Evolutionary conservation across 1,140 invertebrate genomes (phyloP), one percentile per base, ranked within the genome.

Genomic region (Diabrotica undecimpunctata): DNA sequence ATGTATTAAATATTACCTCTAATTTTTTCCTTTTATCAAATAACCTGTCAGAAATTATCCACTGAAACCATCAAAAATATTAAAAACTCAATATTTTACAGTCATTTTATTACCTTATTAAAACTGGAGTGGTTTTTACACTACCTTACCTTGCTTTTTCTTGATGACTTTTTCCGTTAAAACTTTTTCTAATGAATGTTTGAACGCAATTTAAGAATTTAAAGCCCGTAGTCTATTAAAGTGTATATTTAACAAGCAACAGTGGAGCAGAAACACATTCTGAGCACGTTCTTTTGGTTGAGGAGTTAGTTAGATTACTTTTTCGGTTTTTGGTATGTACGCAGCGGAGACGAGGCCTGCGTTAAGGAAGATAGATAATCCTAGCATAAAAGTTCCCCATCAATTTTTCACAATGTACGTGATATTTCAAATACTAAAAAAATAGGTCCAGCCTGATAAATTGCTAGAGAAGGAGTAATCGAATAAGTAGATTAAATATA

Each of bases 321-420:
- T 46, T 46, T 46, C 41, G 41, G 41, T 46, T 46, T 46, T 46
- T n/a, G 8, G 41, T 46, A 46, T 46, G 41, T 46, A 46, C 41
- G 41, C 8, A 46, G 41, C 41, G 41, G 41, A 46, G 41, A 46
- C 41, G 41, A 46, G 41, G 41, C 41, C 5, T 46, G 41, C 41
- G 41, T 46, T 46, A 46, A 46, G n/a, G 41, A 46, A 46, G 41
- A 46, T 46, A 46, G 41, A 46, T 46, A 46, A 46, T 46, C 41
- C 41, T 46, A 46, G 41, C 41, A 46, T 46, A 46, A 46, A 46
- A 46, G 41, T 46, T 46, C 41, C 41, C 41, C 41, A 46, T 46
- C 41, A 46, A 46, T 46, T 46, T 46, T 46, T 46, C 41, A 46
- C 41, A 46, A 46, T 46, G 41, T 46, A 46, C 41, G 41, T 46